Percentiles rank a stretch among this genome's conserved stretches.
phyloP scores from a whole-genome alignment of 2,888 invertebrate genomes.

The Trachelus stipa region DNA sequence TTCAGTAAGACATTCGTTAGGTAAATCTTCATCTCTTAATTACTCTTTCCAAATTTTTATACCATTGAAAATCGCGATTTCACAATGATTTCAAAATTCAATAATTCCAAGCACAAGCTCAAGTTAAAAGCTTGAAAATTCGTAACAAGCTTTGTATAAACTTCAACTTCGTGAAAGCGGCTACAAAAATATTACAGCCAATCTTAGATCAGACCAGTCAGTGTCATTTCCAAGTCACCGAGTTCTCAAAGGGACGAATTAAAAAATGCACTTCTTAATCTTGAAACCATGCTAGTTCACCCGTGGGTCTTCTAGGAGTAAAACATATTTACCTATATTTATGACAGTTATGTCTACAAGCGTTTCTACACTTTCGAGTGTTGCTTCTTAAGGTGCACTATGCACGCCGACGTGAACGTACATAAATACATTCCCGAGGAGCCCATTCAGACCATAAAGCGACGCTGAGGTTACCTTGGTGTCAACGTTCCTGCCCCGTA shows the following conservation, averaged over 20 bases:
- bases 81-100: neutral
- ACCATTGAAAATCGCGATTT: neutral
- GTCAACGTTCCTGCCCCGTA: neutral
- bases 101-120: neutral
- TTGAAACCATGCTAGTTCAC: neutral
- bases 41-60: neutral
- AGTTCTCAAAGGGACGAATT: neutral
- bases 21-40: neutral
- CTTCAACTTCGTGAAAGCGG: neutral
- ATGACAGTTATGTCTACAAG: constrained; percentile 44
- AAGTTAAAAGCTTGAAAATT: neutral
- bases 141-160: neutral
- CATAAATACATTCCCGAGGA: constrained; percentile 31
- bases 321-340: constrained; percentile 39
- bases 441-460: constrained; percentile 21
- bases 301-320: constrained; percentile 37
- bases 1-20: neutral
- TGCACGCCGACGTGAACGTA: constrained; percentile 29
- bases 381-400: constrained; percentile 36
- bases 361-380: constrained; percentile 35
- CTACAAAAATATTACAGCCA: neutral
- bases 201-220: neutral
- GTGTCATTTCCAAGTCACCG: neutral
- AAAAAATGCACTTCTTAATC: neutral
- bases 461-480: constrained; percentile 19